Evolutionary conservation across 35 echinoderm and acorn worm genomes (phyloP).

Genomic region (Hemicentrotus pulcherrimus): DNA sequence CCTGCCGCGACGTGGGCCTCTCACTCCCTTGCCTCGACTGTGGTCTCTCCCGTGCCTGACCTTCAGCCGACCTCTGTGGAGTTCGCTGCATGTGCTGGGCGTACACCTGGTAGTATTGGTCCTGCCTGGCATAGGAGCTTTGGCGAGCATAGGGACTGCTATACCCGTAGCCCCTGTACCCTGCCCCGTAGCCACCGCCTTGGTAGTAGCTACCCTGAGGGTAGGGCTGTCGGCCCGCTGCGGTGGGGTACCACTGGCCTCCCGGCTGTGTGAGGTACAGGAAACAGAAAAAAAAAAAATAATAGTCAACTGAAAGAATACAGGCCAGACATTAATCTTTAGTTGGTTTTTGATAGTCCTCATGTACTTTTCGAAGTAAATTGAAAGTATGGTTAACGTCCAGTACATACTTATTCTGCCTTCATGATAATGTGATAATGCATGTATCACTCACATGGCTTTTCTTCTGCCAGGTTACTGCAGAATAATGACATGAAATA

Average conservation of each 20-base stretch:
- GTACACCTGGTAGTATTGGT: conserved; percentile 53
- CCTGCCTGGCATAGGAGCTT: conserved; percentile 49
- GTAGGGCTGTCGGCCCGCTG: neutral
- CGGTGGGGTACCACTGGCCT: conserved; percentile 2
- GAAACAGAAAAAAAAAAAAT: neutral
- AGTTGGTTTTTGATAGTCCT: too few species aligned
- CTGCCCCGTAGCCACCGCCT: conserved; percentile 21
- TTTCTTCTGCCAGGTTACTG: too few species aligned
- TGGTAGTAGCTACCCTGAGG: conserved; percentile 24
- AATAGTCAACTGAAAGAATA: too few species aligned
- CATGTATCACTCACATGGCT: too few species aligned
- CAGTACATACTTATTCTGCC: neutral
- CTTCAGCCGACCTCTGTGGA: conserved; percentile 25
- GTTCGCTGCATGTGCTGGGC: conserved; percentile 16
- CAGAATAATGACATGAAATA: too few species aligned
- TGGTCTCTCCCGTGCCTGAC: conserved; percentile 44
- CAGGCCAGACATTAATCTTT: too few species aligned
- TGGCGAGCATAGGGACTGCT: conserved; percentile 45
- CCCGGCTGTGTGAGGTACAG: neutral
- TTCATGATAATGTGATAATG: too few species aligned
- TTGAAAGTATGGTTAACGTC: too few species aligned
- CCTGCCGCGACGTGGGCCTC: conserved; percentile 58
- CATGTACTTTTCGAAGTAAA: too few species aligned
- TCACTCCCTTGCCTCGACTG: conserved; percentile 73
- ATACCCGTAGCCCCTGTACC: conserved; percentile 50